Conservation (phyloP, 1,140 invertebrate genomes). For the Drosophila murphyi region DNA sequence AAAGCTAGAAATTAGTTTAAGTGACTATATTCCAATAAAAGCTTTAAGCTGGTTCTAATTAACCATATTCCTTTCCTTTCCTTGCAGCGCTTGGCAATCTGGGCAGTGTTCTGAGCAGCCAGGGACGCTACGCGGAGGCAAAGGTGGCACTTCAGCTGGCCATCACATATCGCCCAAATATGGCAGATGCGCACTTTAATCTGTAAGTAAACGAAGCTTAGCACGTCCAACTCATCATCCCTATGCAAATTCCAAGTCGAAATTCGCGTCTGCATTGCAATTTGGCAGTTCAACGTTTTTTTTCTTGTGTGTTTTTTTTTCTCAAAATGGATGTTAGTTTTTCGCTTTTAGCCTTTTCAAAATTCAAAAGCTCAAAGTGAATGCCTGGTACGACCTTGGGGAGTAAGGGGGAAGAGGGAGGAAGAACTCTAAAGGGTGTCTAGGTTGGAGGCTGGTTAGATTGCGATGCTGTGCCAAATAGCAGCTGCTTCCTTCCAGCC, state of each 20-base stretch:
- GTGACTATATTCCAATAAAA: no score
- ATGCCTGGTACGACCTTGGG: constrained; percentile 74
- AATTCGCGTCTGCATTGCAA: constrained; percentile 52
- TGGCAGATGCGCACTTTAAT: constrained; percentile 98
- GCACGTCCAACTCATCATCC: constrained; percentile 47
- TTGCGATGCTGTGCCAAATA: constrained; percentile 39
- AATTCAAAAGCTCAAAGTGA: constrained; percentile 83
- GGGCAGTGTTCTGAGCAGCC: constrained; percentile 94
- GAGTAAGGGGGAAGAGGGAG: constrained; percentile 6
- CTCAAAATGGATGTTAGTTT: constrained; percentile 72
- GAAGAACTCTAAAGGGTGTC: neutral
- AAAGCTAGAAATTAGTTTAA: no score
- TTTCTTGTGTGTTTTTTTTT: constrained; percentile 8
- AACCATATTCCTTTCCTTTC: neutral
- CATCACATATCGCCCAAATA: constrained; percentile 93
- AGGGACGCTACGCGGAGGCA: constrained; percentile 92
- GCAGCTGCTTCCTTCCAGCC: constrained; percentile 61
- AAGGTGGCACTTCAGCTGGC: constrained; percentile 94
- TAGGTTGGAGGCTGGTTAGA: neutral
- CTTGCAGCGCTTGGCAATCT: constrained; percentile 94
- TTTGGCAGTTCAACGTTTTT: constrained; percentile 13
- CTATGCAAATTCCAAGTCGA: constrained; percentile 51
- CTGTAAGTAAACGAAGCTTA: constrained; percentile 91
- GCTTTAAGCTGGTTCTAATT: neutral
- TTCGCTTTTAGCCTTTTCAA: constrained; percentile 71